Conservation (phyloP, 1,140 invertebrate genomes). For the Drosophila pruinosa region DNA sequence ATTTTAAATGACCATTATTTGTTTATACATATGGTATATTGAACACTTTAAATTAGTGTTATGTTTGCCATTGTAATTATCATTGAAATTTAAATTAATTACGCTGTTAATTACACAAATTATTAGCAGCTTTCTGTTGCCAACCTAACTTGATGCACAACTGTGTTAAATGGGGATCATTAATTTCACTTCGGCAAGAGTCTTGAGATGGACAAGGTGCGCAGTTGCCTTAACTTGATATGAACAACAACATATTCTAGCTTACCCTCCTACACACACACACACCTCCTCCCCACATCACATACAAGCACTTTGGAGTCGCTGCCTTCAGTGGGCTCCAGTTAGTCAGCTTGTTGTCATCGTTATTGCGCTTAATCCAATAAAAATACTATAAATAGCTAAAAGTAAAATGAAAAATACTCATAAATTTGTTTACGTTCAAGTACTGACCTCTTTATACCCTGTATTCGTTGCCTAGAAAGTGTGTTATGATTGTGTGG, state of each 20-base stretch:
- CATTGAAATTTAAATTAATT: not conserved
- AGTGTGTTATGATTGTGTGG: not conserved
- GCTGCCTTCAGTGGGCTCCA: conserved; percentile 17
- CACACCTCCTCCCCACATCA: not conserved
- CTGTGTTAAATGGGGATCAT: not conserved
- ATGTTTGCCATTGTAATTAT: not conserved
- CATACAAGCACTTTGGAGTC: conserved; percentile 3
- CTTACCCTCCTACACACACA: conserved; percentile 2
- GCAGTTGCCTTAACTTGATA: not conserved
- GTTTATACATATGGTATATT: not conserved
- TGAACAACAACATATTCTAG: not conserved
- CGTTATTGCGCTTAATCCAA: conserved; percentile 27
- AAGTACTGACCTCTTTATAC: conserved; percentile 45
- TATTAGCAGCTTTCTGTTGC: not conserved
- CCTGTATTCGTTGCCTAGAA: not conserved
- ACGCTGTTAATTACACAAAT: not conserved
- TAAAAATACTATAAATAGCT: conserved; percentile 61
- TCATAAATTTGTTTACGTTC: conserved; percentile 61
- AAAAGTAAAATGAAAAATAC: conserved; percentile 47
- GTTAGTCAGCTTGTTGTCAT: conserved; percentile 40
- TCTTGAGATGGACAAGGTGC: not conserved
- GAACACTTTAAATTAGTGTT: not conserved
- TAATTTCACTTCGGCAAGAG: not conserved
- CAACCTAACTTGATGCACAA: not conserved
- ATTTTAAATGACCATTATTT: not conserved